A percentile compares a stretch with the other conserved stretches of the same genome.
Conservation (phyloP, 2,797 vertebrate genomes). For the Macrochelys suwanniensis region DNA sequence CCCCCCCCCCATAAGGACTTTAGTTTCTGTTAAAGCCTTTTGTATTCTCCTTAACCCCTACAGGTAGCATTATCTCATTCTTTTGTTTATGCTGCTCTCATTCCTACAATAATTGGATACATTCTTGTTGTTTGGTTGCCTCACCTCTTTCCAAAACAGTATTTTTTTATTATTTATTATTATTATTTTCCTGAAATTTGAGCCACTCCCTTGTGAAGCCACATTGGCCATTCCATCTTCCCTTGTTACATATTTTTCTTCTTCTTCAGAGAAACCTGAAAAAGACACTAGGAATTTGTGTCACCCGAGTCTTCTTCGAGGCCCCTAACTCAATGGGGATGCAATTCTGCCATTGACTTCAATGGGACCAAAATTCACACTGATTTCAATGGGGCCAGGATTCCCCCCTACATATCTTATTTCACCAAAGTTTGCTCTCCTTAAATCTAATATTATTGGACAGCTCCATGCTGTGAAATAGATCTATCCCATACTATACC, state of each 20-base stretch:
- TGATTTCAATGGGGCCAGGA: slow-evolving; percentile 24
- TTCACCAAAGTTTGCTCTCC: background rate
- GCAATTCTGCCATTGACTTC: background rate
- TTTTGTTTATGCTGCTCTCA: slow-evolving; percentile 21
- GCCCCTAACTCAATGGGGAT: slow-evolving; percentile 19
- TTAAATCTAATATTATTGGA: background rate
- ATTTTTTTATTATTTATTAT: background rate
- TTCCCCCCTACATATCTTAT: background rate
- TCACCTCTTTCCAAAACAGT: background rate
- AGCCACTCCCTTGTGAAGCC: background rate
- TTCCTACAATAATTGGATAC: background rate
- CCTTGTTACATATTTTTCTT: background rate
- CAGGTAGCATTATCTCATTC: background rate
- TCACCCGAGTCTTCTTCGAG: background rate
- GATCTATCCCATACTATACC: background rate
- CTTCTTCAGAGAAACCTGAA: background rate
- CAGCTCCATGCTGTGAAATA: background rate
- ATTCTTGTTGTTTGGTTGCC: slow-evolving; percentile 3
- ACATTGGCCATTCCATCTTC: background rate
- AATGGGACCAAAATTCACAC: background rate
- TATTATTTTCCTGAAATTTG: background rate
- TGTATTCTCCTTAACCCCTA: slow-evolving; percentile 21
- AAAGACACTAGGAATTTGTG: background rate
- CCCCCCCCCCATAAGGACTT: slow-evolving; percentile 39
- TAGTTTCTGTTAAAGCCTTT: slow-evolving; percentile 21